Conservation (phyloP, 2,888 invertebrate genomes). For the Seira sanloemensis region DNA sequence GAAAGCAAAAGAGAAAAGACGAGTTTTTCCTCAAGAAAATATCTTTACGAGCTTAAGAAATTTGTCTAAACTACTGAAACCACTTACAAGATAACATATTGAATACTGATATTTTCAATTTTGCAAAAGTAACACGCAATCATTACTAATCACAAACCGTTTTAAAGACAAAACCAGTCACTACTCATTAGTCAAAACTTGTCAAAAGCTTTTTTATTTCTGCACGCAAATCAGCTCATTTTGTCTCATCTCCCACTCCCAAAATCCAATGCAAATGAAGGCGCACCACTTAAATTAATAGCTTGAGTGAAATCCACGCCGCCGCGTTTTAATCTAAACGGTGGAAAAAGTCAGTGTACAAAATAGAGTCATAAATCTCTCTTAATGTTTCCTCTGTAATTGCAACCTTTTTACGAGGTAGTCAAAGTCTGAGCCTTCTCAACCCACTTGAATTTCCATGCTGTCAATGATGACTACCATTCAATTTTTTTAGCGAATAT, state of each 20-base stretch:
- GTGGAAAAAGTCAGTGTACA: slow-evolving; percentile 2
- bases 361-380: neutral
- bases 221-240: slow-evolving; percentile 44
- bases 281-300: slow-evolving; percentile 48
- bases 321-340: neutral
- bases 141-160: no score
- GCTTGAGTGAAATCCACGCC: slow-evolving; percentile 23
- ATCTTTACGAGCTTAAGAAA: no score
- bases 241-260: slow-evolving; percentile 42
- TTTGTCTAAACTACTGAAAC: no score
- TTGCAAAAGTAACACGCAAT: no score
- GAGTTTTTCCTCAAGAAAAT: no score
- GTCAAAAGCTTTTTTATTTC: slow-evolving; percentile 54
- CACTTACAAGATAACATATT: no score
- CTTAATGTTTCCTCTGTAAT: neutral
- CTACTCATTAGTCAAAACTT: slow-evolving; percentile 54
- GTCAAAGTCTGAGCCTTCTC: no score
- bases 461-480: no score
- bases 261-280: slow-evolving; percentile 56
- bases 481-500: no score
- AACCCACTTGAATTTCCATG: no score
- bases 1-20: no score
- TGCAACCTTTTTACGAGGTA: neutral
- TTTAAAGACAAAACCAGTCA: slow-evolving; percentile 24
- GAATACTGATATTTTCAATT: no score